Evolutionary conservation across 2,888 invertebrate species (phyloP).

Genomic region (Pherbina coryleti): DNA sequence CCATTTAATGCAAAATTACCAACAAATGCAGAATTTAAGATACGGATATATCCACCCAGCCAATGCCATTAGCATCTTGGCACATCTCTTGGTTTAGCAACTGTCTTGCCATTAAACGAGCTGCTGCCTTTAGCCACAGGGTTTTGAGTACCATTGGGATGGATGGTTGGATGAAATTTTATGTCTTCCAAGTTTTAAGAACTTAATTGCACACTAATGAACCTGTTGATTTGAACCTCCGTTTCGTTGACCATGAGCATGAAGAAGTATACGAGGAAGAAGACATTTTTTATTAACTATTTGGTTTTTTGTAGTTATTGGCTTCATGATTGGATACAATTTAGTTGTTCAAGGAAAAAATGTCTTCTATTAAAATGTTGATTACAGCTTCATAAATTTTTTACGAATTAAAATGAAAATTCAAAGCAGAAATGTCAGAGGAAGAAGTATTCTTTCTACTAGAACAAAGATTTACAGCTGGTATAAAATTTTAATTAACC

Average conservation of each 20-base stretch:
- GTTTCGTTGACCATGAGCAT: not conserved
- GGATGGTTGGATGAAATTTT: not conserved
- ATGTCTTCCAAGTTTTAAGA: not conserved
- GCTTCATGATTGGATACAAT: too few species aligned
- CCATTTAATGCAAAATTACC: not conserved
- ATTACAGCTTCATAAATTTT: too few species aligned
- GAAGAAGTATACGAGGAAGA: not conserved
- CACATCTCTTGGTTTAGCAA: not conserved
- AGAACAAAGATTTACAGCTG: too few species aligned
- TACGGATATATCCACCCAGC: not conserved
- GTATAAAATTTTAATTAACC: too few species aligned
- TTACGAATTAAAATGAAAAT: too few species aligned
- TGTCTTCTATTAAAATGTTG: too few species aligned
- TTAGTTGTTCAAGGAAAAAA: too few species aligned
- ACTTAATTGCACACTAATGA: conserved; percentile 8
- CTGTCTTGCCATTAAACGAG: not conserved
- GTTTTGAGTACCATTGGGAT: not conserved
- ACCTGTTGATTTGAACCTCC: not conserved
- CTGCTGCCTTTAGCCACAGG: not conserved
- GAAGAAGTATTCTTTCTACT: too few species aligned
- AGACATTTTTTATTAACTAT: not conserved
- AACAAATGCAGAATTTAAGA: not conserved
- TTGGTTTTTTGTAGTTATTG: too few species aligned
- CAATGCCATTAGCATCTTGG: not conserved
- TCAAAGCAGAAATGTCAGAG: too few species aligned